Percentiles rank a stretch among this genome's conserved stretches.
Conservation (phyloP, 1,140 invertebrate species). For the Stegodyphus mimosarum region DNA sequence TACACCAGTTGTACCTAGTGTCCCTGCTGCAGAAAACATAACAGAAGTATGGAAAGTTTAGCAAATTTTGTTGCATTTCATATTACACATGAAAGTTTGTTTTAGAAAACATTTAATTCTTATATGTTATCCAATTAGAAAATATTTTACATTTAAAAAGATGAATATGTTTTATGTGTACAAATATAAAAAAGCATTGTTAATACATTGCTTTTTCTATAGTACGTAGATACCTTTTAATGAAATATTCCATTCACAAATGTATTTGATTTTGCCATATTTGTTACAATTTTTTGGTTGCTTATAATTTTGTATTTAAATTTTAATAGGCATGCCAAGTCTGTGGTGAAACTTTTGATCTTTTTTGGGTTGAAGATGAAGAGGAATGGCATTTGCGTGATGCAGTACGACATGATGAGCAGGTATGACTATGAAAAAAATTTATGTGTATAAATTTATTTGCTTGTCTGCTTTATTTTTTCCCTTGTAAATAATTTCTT, state of each 20-base stretch:
- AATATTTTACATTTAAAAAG: too few species aligned
- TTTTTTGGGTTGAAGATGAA: conserved; percentile 94
- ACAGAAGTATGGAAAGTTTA: neutral
- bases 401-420: conserved; percentile 80
- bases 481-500: too few species aligned
- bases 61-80: neutral
- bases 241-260: too few species aligned
- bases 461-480: too few species aligned
- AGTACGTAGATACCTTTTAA: too few species aligned
- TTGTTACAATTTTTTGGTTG: neutral
- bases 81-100: neutral
- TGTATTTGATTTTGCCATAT: neutral
- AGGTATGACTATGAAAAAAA: conserved; percentile 63
- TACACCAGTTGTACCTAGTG: conserved; percentile 53
- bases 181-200: too few species aligned
- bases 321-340: conserved; percentile 78
- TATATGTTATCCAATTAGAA: too few species aligned
- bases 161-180: too few species aligned
- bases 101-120: too few species aligned
- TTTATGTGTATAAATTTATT: neutral
- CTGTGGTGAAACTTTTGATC: conserved; percentile 90
- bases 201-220: too few species aligned
- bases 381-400: conserved; percentile 95
- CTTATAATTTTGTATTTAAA: neutral
- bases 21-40: conserved; percentile 64